Conservation (phyloP, 2,888 invertebrate species). For the Abscondita cerata region DNA sequence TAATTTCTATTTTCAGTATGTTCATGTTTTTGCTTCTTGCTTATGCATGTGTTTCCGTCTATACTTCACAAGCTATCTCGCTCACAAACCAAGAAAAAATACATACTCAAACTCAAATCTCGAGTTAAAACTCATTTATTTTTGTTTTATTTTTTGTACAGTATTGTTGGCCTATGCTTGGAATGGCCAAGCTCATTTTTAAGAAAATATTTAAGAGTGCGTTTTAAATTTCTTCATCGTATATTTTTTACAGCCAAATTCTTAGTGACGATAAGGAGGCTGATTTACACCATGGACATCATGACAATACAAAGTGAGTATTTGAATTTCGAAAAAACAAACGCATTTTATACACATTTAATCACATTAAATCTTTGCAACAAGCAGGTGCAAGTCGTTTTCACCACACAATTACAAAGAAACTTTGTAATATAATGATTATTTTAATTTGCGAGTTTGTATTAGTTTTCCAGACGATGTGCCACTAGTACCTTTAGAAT, state of each 20-base stretch:
- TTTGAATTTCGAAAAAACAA: too few relatives aligned
- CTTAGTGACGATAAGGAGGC: conserved; percentile 71
- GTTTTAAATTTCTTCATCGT: conserved; percentile 16
- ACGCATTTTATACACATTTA: too few relatives aligned
- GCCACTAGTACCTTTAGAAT: conserved; percentile 71
- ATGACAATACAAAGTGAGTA: conserved; percentile 63
- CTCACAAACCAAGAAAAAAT: conserved; percentile 23
- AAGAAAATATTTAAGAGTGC: neutral
- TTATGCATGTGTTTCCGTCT: conserved; percentile 28
- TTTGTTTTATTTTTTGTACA: conserved; percentile 20
- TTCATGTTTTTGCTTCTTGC: conserved; percentile 27
- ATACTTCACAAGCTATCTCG: conserved; percentile 33
- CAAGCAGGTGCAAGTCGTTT: too few relatives aligned
- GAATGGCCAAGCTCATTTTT: conserved; percentile 39
- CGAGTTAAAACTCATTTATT: conserved; percentile 23
- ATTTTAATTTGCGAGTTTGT: conserved; percentile 24
- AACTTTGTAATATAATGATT: too few relatives aligned
- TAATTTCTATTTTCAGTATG: conserved; percentile 12
- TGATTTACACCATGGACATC: conserved; percentile 61
- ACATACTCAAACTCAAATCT: conserved; percentile 24
- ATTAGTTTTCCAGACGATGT: conserved; percentile 75
- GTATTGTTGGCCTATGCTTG: conserved; percentile 39
- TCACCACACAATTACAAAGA: too few relatives aligned
- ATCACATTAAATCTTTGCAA: too few relatives aligned
- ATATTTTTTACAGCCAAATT: conserved; percentile 66